Evolutionary conservation across 1,140 invertebrate species (phyloP).

Genomic region (Drosophila trapezifrons): DNA sequence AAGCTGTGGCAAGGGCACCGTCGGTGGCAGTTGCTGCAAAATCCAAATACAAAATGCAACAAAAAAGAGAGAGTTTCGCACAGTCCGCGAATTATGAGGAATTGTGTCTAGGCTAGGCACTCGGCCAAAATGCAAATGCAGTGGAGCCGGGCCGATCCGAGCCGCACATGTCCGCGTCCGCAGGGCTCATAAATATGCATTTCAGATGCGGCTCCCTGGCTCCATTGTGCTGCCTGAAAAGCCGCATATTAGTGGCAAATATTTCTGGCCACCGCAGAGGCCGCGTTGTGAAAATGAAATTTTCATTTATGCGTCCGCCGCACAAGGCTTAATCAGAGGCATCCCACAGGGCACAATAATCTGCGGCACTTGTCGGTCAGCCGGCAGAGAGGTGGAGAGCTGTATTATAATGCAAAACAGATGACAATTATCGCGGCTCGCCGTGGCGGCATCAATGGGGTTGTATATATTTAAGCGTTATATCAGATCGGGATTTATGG

Average conservation of each 20-base stretch:
- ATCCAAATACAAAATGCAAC: background rate
- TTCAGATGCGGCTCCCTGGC: conserved; percentile 51
- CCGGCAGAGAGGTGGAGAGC: background rate
- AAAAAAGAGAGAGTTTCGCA: conserved; percentile 51
- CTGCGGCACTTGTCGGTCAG: conserved; percentile 37
- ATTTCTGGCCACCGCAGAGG: conserved; percentile 61
- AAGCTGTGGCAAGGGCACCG: background rate
- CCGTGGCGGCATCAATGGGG: conserved; percentile 20
- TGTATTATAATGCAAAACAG: conserved; percentile 63
- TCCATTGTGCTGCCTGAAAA: conserved; percentile 46
- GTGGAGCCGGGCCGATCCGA: background rate
- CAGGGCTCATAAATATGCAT: conserved; percentile 74
- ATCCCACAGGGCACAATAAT: conserved; percentile 39
- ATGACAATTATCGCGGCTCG: conserved; percentile 48
- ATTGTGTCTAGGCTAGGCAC: conserved; percentile 70
- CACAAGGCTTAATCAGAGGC: conserved; percentile 33
- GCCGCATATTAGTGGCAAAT: conserved; percentile 77
- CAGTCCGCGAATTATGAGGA: conserved; percentile 71
- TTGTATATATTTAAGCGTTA: background rate
- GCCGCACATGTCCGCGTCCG: conserved; percentile 17
- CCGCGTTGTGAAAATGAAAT: conserved; percentile 60
- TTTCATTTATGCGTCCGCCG: conserved; percentile 51
- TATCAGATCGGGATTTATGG: conserved; percentile 6
- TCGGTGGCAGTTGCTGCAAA: background rate
- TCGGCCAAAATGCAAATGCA: conserved; percentile 75